phyloP scores from a whole-genome alignment of 2,888 invertebrate species.

The Tenodera sinensis region DNA sequence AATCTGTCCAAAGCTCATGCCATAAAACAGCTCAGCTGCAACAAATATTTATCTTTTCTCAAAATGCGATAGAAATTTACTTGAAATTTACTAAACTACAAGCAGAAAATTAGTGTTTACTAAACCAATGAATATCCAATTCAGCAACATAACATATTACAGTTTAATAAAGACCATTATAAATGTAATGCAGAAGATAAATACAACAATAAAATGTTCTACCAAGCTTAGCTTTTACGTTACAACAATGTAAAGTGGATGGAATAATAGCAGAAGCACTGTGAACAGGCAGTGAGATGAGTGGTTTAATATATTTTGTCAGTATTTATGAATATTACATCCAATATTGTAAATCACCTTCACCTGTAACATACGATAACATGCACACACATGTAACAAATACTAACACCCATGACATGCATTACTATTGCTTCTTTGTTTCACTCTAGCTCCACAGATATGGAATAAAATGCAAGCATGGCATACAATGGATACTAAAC shows the following conservation, averaged over 20 bases:
- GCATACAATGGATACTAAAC: background rate
- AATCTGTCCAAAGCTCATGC: background rate
- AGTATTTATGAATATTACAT: background rate
- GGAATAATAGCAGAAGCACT: background rate
- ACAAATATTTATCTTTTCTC: background rate
- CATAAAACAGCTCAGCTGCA: background rate
- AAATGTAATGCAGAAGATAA: background rate
- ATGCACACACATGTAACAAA: background rate
- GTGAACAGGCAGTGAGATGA: background rate
- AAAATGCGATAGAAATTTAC: no score
- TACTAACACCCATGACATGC: background rate
- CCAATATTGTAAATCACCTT: background rate
- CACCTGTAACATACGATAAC: background rate
- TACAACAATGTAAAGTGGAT: background rate
- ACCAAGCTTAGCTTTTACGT: background rate
- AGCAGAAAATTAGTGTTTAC: no score
- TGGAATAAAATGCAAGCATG: background rate
- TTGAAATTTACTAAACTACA: no score
- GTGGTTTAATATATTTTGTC: background rate
- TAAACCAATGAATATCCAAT: background rate
- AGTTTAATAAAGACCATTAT: background rate
- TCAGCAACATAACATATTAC: background rate
- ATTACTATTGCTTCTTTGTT: background rate
- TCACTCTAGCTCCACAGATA: background rate
- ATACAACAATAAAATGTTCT: background rate